A percentile compares a stretch with the other conserved stretches of the same genome.
These are phyloP conservation scores for Phenacoccus solenopsis DNA, from an alignment of 1,140 invertebrate genomes.

Conservation along the genomic window DNA sequence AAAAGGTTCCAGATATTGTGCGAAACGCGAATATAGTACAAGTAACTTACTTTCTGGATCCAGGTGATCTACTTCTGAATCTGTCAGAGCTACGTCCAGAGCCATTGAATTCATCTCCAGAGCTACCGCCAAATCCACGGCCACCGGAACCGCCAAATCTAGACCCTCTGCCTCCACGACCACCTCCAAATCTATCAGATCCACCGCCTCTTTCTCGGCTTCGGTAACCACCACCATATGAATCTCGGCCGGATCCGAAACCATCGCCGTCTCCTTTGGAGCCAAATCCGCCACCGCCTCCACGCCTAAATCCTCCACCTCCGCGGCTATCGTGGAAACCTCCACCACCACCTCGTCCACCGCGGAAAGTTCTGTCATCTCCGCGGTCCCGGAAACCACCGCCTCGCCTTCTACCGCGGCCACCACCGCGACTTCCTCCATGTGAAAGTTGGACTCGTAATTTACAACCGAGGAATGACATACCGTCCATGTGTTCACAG, in stretches of 20 bases:
- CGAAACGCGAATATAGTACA: not conserved
- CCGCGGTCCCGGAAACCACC: slow-evolving; percentile 41
- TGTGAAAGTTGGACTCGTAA: slow-evolving; percentile 70
- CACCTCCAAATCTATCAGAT: slow-evolving; percentile 19
- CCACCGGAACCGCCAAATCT: slow-evolving; percentile 20
- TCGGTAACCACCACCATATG: slow-evolving; percentile 5
- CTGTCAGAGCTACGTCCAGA: slow-evolving; percentile 22
- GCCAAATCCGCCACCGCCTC: slow-evolving; percentile 36
- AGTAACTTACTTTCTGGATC: slow-evolving; percentile 15
- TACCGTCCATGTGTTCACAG: slow-evolving; percentile 80
- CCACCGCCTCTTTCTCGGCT: slow-evolving; percentile 20
- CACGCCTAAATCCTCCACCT: slow-evolving; percentile 32
- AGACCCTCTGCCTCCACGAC: slow-evolving; percentile 9
- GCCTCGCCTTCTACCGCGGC: slow-evolving; percentile 39
- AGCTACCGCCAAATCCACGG: slow-evolving; percentile 8
- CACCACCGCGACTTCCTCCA: slow-evolving; percentile 45
- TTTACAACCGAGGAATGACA: slow-evolving; percentile 63
- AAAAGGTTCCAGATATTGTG: not conserved
- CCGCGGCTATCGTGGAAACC: slow-evolving; percentile 35
- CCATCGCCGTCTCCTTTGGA: slow-evolving; percentile 30
- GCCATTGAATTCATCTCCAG: slow-evolving; percentile 19
- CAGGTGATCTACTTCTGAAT: slow-evolving; percentile 25
- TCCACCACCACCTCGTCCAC: slow-evolving; percentile 36
- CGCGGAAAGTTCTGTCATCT: slow-evolving; percentile 34
- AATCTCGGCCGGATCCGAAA: slow-evolving; percentile 26